Evolutionary conservation across 2,113 vertebrate species (phyloP), one percentile per base, ranked within the genome.

Genomic region (Hiodon alosoides): DNA sequence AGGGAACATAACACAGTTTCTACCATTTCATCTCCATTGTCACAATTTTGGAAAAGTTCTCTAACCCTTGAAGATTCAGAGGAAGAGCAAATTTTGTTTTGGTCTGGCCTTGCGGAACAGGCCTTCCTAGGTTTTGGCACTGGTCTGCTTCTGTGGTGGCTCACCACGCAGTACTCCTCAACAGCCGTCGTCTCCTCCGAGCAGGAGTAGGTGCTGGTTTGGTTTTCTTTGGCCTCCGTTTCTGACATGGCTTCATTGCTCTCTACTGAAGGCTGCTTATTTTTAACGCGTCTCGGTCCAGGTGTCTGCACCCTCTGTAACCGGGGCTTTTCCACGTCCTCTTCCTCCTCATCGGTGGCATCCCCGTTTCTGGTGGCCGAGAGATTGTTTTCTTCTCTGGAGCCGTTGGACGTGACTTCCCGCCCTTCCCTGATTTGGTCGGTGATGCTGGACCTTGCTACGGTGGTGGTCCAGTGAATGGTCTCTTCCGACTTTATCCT

Each of bases 401-500:
- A 4, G 48, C 70, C 17, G 11, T 31, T 60, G 70, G 57, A 8
- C 5, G 17, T 14, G 5, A 59, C 58, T 91, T 89, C 78, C 83
- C 67, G 81, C 88, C 65, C 76, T 83, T 79, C 69, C 69, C 81
- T 66, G 90, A 89, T 80, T 87, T 85, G 51, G 84, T 48, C 72
- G 67, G 81, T 85, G 85, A 92, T 78, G 77, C 83, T 89, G 78
- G 88, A 83, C 79, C 93, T 93, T 73, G 91, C 93, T 46, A 99
- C 88, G 0, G 94, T 96, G 2, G 95, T 96, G 57, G 93, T 96
- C 97, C 97, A 99, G 80, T 94, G 94, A 77, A 99, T 90, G 52
- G 93, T 91, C 88, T 98, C 97, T 76, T 96, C 92, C 75, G 96
- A 94, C 84, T 95, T 98, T 82, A 99, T 92, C 79, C 90, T 96